Base-by-base conservation (phyloP, 2,888 invertebrate genomes). In the Resseliella maxima region DNA sequence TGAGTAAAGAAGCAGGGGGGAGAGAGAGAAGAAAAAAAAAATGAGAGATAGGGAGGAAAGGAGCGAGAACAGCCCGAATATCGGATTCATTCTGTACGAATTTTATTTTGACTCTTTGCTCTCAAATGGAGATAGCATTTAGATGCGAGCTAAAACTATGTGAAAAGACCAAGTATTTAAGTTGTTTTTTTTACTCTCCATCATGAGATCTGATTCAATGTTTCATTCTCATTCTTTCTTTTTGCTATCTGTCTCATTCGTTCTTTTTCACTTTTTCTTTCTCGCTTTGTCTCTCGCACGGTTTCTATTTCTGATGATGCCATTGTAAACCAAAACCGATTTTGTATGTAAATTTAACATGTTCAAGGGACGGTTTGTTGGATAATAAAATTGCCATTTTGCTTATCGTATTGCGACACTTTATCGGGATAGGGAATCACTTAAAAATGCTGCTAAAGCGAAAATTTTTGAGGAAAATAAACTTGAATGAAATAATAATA, bases 371-470 rank as follows among this genome's bases (percentile, higher is more conserved):
- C 27, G 35, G 59, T 31, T 59, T 31, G 72, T 15, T 72, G 72
- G 72, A 72, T 72, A 72, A 35, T 72, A 72, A 72, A 72, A 72
- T 72, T 35, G 72, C 72, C 31, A 72, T 72, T 72, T 72, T 72
- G 72, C 72, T 72, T 72, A 72, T 72, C 72, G 35, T 72, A 72
- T 72, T 72, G 72, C 72, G 27, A 72, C 72, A 72, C n/a, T 27
- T 72, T 72, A 72, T 72, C 72, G 35, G 12, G 72, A 15, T 31
- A 15, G 15, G 59, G 72, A 72, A 72, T 72, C 35, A 35, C 72
- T 72, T 31, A 72, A 72, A 72, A 72, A 72, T 72, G 72, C 72
- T 72, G 72, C 72, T 72, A 72, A 72, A 72, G 72, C 72, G 72
- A 35, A 72, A 12, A 15, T 31, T 72, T 31, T 72, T 27, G 0